Evolutionary conservation across 2,888 invertebrate genomes (phyloP).

Genomic region (Netelia virgata): DNA sequence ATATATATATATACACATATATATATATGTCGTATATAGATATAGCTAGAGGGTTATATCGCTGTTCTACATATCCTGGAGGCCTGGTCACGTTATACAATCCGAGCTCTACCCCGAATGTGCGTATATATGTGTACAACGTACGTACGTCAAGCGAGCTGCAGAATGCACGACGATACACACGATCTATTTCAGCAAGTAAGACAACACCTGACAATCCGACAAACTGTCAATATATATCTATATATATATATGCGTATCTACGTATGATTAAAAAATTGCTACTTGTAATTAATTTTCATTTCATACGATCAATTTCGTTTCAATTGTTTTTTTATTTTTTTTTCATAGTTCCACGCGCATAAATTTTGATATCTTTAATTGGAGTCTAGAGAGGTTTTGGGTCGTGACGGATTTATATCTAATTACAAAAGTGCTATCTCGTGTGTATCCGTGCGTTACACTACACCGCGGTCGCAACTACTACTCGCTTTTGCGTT

Average conservation of each 20-base stretch:
- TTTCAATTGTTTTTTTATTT: no score
- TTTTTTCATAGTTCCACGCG: not conserved
- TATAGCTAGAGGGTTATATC: constrained; percentile 6
- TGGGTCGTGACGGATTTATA: constrained; percentile 9
- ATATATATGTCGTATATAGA: not conserved
- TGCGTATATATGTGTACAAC: constrained; percentile 4
- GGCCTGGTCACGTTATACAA: constrained; percentile 18
- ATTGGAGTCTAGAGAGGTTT: not conserved
- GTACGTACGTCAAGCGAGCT: constrained; percentile 22
- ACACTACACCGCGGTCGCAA: constrained; percentile 27
- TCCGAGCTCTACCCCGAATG: constrained; percentile 32
- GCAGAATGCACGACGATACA: constrained; percentile 31
- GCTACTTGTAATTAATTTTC: no score
- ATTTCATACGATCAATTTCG: no score
- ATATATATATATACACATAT: constrained; percentile 4
- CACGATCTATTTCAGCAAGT: constrained; percentile 35
- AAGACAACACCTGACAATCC: constrained; percentile 67
- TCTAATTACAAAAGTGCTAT: not conserved
- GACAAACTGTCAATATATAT: not conserved
- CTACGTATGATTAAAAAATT: no score
- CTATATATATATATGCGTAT: no score
- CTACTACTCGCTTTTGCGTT: constrained; percentile 47
- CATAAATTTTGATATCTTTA: not conserved
- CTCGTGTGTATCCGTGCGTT: not conserved
- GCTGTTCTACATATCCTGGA: constrained; percentile 36